phyloP scores from a whole-genome alignment of 2,888 invertebrate species.

The Parapristionchus giblindavisi region DNA sequence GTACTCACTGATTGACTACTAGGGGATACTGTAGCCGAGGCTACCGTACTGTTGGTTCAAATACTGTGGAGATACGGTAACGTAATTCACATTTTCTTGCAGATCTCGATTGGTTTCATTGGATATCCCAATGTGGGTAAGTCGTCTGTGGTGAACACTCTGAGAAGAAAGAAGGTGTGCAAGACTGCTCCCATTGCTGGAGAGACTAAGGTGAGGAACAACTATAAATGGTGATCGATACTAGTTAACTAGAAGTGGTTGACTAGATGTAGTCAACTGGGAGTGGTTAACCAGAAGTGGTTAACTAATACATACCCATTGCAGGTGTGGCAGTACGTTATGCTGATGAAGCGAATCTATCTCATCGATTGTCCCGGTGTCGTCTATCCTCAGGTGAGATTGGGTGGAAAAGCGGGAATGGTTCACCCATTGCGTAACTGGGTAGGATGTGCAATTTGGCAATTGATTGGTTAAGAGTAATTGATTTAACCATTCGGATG shows the following conservation, averaged over 20 bases:
- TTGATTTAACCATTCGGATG: no score
- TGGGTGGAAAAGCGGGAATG: not conserved
- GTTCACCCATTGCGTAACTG: no score
- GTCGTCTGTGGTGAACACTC: slow-evolving; percentile 95
- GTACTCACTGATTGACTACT: slow-evolving; percentile 35
- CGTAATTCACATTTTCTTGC: slow-evolving; percentile 22
- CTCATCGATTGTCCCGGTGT: slow-evolving; percentile 98
- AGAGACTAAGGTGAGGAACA: slow-evolving; percentile 73
- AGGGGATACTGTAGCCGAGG: not conserved
- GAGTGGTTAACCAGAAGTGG: no score
- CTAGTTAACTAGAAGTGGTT: no score
- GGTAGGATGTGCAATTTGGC: no score
- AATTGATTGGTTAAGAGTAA: no score
- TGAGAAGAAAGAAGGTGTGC: slow-evolving; percentile 95
- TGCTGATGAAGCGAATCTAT: slow-evolving; percentile 93
- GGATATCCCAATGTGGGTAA: slow-evolving; percentile 99
- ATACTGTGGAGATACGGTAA: not conserved
- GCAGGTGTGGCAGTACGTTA: slow-evolving; percentile 97
- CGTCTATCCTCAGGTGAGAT: slow-evolving; percentile 82
- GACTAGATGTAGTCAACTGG: no score
- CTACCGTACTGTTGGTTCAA: not conserved
- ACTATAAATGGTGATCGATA: no score
- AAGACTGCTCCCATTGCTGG: slow-evolving; percentile 98
- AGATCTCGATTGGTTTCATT: slow-evolving; percentile 95
- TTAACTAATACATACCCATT: slow-evolving; percentile 26